Evolutionary conservation across 2,888 invertebrate species (phyloP), one percentile per base, ranked within the genome.

Genomic region (Diloba caeruleocephala): DNA sequence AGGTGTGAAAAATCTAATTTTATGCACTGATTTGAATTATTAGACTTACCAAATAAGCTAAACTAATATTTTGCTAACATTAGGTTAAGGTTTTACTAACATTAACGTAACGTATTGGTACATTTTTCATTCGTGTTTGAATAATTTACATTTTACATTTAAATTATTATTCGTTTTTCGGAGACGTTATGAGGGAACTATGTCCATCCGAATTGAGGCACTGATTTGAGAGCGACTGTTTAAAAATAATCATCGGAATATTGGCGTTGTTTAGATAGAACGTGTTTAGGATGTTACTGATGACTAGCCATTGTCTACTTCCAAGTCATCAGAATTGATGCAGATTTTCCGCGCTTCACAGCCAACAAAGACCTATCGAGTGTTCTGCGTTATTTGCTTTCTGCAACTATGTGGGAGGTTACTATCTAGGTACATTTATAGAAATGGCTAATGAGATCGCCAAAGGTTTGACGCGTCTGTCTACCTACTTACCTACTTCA

Each of bases 81-180:
- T 79, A 78, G 44, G 3, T 42, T 84, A 82, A 81, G 79, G 58
- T 72, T 76, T 58, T 74, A 78, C 74, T 82, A 82, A 82, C 74
- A 68, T 12, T 43, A 63, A 44, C 10, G 6, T 64, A 54, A 65
- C 13, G 14, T 55, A 45, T 32, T 54, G 34, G 45, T 33, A 48
- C n/a, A 31, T 36, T 52, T 49, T 56, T 57, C 44, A 58, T 55
- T 56, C 1, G 44, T 31, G 57, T 62, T 68, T 41, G 33, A 55
- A 66, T 56, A 50, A 7, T 21, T n/a, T n/a, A n/a, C n/a, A 48
- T 56, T 60, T 64, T 50, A 38, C 43, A 51, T 56, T 68, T 62
- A 68, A 63, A 66, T 70, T 70, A 68, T 73, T 66, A 54, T 53
- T 42, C 32, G 25, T 67, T 64, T 55, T 55, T 43, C 28, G 44